Percentiles rank a stretch among this genome's conserved stretches.
Conservation (phyloP, 1,140 invertebrate genomes). For the Dinoponera quadriceps region DNA sequence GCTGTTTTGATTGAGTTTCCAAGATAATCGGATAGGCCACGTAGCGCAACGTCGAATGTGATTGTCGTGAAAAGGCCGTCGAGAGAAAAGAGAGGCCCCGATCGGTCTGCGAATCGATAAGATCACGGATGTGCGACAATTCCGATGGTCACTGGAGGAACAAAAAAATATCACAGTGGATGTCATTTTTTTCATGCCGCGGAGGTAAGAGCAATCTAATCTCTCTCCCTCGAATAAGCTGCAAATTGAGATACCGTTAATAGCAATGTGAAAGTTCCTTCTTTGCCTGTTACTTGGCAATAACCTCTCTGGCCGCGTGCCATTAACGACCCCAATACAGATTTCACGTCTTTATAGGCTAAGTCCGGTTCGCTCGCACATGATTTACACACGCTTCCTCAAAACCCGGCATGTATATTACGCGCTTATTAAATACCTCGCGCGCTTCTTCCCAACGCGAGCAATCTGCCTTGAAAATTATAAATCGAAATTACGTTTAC, state of each 20-base stretch:
- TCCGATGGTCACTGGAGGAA: too few relatives aligned
- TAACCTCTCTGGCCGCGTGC: constrained; percentile 45
- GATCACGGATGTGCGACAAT: too few relatives aligned
- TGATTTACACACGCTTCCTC: constrained; percentile 30
- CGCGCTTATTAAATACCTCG: constrained; percentile 34
- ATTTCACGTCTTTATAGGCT: constrained; percentile 45
- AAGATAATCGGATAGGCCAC: constrained; percentile 9
- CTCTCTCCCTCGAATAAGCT: not conserved
- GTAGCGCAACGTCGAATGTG: not conserved
- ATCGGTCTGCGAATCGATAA: not conserved
- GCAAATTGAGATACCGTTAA: constrained; percentile 41
- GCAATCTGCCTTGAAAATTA: not conserved
- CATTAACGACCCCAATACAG: constrained; percentile 49
- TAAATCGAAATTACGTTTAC: not conserved
- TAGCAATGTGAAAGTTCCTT: constrained; percentile 42
- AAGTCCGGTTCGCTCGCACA: constrained; percentile 13
- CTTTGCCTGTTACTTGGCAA: constrained; percentile 46
- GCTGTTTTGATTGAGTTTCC: constrained; percentile 22
- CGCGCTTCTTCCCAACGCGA: not conserved
- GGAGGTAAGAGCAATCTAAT: constrained; percentile 10
- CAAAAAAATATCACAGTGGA: too few relatives aligned
- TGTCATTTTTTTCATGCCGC: not conserved
- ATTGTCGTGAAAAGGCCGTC: not conserved
- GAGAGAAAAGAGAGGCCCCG: not conserved
- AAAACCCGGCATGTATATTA: constrained; percentile 9